Evolutionary conservation across 2,888 invertebrate species (phyloP), one percentile per base, ranked within the genome.

Genomic region (Gastracanthus pulcherrimus): DNA sequence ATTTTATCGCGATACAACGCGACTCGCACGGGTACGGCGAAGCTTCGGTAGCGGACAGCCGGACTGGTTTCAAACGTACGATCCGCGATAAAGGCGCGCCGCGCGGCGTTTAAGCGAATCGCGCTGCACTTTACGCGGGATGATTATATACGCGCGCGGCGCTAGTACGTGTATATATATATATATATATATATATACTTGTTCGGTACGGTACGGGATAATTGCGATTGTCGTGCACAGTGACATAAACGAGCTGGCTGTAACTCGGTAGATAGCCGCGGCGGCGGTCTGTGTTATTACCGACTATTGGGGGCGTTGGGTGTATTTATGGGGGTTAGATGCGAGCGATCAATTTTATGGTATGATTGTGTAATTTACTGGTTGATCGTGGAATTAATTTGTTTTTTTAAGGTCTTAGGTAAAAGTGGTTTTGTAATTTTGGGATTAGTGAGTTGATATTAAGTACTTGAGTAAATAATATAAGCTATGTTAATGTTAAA

Each of bases 181-280:
- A n/a, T n/a, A n/a, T n/a, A n/a, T n/a, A n/a, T n/a, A n/a, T n/a
- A n/a, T n/a, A n/a, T n/a, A n/a, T n/a, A 36, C 48, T 55, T 41
- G 60, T 60, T 38, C n/a, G 6, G 11, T 13, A 19, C 29, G 23
- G 67, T n/a, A 36, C 2, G 31, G 31, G 69, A 51, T 70, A 62
- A 80, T 80, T 75, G 55, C 41, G 31, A 69, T 62, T 74, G 80
- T 80, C 38, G 74, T 23, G n/a, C 11, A 67, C 9, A 19, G n/a
- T 36, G 38, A 60, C 69, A 45, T 34, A 76, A 69, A 69, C n/a
- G 60, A 70, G 16, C 13, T 31, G n/a, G 31, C 16, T 16, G 9
- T 5, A 48, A n/a, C 31, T 36, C 34, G n/a, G 34, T 31, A n/a
- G n/a, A 72, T 66, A 45, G 34, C 26, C 11, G 4, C 3, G n/a